Conservation (phyloP, 2,797 vertebrate genomes). For the Nannoperca australis region DNA sequence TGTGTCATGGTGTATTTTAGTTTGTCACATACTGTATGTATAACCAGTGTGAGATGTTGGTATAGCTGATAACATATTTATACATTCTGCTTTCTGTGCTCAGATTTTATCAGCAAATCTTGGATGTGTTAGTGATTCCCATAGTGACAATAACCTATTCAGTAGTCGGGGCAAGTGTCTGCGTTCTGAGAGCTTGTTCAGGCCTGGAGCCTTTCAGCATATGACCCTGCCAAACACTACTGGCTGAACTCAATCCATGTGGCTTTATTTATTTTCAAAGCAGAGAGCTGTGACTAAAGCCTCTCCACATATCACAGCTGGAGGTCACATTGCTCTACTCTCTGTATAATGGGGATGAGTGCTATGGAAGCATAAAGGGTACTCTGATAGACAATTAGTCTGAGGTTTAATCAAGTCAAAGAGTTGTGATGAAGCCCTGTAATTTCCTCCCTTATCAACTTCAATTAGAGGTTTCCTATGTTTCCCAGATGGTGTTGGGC, state of each 20-base stretch:
- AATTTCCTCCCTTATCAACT: neutral
- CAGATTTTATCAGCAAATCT: neutral
- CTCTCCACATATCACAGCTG: slow-evolving; percentile 22
- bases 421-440: neutral
- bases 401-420: slow-evolving; percentile 6
- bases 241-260: neutral
- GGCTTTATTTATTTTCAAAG: slow-evolving; percentile 28
- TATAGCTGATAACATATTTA: neutral
- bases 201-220: slow-evolving; percentile 18
- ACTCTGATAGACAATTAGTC: slow-evolving; percentile 1
- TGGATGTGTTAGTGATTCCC: neutral
- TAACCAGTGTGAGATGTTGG: neutral
- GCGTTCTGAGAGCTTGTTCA: slow-evolving; percentile 10
- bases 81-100: neutral
- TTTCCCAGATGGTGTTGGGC: neutral
- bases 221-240: slow-evolving; percentile 15
- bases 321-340: slow-evolving; percentile 28
- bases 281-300: slow-evolving; percentile 39
- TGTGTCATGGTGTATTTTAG: neutral
- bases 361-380: neutral
- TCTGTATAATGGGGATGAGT: neutral
- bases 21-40: neutral
- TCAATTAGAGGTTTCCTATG: neutral
- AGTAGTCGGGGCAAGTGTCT: slow-evolving; percentile 19
- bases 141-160: slow-evolving; percentile 9